Percentiles rank a stretch among this genome's conserved stretches.
Conservation (phyloP, 2,888 invertebrate genomes). For the Acrocyrtus sp. region DNA sequence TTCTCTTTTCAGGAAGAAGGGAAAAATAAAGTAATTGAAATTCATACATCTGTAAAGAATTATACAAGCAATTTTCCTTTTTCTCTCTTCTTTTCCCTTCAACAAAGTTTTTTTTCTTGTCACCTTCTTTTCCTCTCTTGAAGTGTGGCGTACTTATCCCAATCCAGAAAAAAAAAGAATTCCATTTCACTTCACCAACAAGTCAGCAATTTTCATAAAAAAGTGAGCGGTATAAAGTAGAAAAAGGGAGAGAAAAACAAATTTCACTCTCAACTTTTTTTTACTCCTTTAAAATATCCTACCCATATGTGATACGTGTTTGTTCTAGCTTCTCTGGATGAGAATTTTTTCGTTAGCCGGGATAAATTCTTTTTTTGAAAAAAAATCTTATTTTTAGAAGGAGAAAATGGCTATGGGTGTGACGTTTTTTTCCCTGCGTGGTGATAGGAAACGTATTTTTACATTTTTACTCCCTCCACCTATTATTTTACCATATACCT, state of each 20-base stretch:
- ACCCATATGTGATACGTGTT: slow-evolving; percentile 4
- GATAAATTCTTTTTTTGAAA: too few species aligned
- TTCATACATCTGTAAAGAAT: slow-evolving; percentile 46
- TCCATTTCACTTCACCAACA: slow-evolving; percentile 41
- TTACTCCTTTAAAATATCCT: neutral
- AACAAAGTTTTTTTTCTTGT: slow-evolving; percentile 24
- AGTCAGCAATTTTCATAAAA: slow-evolving; percentile 37
- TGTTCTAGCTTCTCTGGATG: too few species aligned
- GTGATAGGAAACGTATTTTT: slow-evolving; percentile 7
- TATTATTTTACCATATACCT: neutral
- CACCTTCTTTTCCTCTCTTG: slow-evolving; percentile 16
- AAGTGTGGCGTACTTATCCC: too few species aligned
- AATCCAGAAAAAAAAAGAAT: slow-evolving; percentile 33
- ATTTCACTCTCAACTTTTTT: too few species aligned
- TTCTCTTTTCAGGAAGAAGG: too few species aligned
- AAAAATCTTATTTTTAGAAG: slow-evolving; percentile 8
- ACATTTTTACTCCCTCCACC: neutral
- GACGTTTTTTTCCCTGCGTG: slow-evolving; percentile 6
- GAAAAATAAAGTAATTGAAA: slow-evolving; percentile 44
- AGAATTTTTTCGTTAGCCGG: too few species aligned
- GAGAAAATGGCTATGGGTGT: slow-evolving; percentile 18
- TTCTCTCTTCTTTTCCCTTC: slow-evolving; percentile 8
- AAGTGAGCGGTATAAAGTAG: slow-evolving; percentile 3
- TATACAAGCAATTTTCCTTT: slow-evolving; percentile 40
- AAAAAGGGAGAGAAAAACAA: neutral